phyloP scores from a whole-genome alignment of 2,113 vertebrate genomes.

The Dermatemys mawii region DNA sequence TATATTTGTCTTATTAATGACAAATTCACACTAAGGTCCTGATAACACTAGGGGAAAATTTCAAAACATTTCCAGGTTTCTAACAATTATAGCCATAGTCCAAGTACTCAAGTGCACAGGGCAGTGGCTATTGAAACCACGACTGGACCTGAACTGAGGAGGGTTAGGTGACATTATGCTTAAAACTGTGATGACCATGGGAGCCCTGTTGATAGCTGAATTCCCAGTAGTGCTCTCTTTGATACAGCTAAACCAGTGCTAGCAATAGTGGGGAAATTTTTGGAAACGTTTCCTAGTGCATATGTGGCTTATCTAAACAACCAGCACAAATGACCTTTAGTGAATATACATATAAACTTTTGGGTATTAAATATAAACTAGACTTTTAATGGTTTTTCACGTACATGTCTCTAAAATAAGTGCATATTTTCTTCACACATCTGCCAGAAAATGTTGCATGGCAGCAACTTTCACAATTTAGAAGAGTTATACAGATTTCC shows the following conservation, averaged over 20 bases:
- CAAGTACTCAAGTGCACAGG: neutral
- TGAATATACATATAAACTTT: neutral
- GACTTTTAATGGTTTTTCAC: neutral
- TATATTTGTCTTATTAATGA: neutral
- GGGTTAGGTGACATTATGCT: neutral
- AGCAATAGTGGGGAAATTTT: neutral
- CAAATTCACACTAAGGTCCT: neutral
- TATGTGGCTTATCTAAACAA: neutral
- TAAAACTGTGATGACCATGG: neutral
- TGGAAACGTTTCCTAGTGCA: neutral
- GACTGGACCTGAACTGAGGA: neutral
- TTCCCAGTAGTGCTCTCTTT: neutral
- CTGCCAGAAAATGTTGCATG: neutral
- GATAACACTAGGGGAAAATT: neutral
- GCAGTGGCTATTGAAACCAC: neutral
- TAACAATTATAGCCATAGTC: neutral
- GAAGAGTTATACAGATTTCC: neutral
- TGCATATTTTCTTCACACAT: fast-evolving
- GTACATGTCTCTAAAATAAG: neutral
- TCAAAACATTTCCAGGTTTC: neutral
- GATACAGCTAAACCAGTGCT: neutral
- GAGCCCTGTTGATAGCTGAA: neutral
- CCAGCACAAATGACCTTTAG: neutral
- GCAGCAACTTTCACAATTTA: neutral
- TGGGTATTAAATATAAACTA: neutral